Conservation (phyloP, 2,113 vertebrate genomes). For the Thamnaconus septentrionalis region DNA sequence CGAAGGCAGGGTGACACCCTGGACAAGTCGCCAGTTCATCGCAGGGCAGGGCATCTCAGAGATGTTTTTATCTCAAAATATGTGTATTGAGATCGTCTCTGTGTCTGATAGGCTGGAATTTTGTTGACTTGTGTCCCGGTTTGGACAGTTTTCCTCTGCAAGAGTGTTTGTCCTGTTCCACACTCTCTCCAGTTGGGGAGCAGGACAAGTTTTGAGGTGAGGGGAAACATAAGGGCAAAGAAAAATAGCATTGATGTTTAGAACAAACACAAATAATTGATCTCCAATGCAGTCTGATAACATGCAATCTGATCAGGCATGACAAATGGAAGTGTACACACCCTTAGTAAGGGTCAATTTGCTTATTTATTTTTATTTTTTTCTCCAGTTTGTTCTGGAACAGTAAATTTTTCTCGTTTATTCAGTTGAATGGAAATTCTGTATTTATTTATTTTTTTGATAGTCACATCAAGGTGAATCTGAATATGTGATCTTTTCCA, state of each 20-base stretch:
- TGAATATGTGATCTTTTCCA: too few relatives aligned
- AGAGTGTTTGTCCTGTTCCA: not conserved
- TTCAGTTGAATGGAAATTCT: not conserved
- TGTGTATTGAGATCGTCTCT: too few relatives aligned
- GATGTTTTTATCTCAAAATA: too few relatives aligned
- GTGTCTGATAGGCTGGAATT: too few relatives aligned
- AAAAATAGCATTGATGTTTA: not conserved
- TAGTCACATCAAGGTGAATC: too few relatives aligned
- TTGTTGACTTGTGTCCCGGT: too few relatives aligned
- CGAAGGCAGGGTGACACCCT: too few relatives aligned
- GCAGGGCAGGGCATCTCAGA: too few relatives aligned
- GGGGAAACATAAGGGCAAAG: not conserved
- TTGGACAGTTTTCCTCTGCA: too few relatives aligned
- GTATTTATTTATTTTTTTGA: too few relatives aligned
- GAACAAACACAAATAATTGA: not conserved
- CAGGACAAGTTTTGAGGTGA: not conserved
- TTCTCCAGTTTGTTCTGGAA: not conserved
- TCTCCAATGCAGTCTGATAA: not conserved
- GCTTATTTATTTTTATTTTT: not conserved
- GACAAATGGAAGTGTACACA: not conserved
- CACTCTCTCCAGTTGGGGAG: not conserved
- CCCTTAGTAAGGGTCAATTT: too few relatives aligned
- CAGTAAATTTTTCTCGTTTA: not conserved
- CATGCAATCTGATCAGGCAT: not conserved
- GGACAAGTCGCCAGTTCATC: too few relatives aligned